These are phyloP conservation scores for Atopsyche davidsoni DNA, from an alignment of 1,140 invertebrate species.

Conservation along the genomic window DNA sequence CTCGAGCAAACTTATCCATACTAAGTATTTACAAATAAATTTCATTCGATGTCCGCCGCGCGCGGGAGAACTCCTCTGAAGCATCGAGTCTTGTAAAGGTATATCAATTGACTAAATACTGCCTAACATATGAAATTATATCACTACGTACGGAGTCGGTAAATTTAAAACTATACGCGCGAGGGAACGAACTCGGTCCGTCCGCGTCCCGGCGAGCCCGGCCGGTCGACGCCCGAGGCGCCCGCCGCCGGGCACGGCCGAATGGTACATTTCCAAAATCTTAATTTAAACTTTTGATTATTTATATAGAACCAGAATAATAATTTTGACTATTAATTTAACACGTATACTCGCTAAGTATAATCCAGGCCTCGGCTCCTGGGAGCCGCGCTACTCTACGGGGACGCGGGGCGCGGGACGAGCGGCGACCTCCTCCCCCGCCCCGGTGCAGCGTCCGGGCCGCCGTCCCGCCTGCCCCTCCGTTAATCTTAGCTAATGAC, in stretches of 20 bases:
- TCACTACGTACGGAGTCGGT: constrained; percentile 20
- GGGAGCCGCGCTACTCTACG: neutral
- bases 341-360: constrained; percentile 32
- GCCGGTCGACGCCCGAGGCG: constrained; percentile 10
- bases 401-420: constrained; percentile 5
- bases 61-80: constrained; percentile 30
- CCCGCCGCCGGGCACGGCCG: constrained; percentile 27
- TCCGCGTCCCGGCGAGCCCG: constrained; percentile 9
- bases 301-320: constrained; percentile 30
- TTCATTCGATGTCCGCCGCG: constrained; percentile 30
- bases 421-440: constrained; percentile 19
- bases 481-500: neutral
- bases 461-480: neutral
- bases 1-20: constrained; percentile 26
- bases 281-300: constrained; percentile 29
- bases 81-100: constrained; percentile 30
- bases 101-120: constrained; percentile 31
- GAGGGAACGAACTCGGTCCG: constrained; percentile 11
- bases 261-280: constrained; percentile 29
- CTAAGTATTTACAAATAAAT: constrained; percentile 30
- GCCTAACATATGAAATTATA: constrained; percentile 29
- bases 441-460: too few relatives aligned
- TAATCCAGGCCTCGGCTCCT: constrained; percentile 18
- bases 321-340: constrained; percentile 32
- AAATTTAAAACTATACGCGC: constrained; percentile 28